A percentile compares a stretch with the other conserved stretches of the same genome.
phyloP scores from a whole-genome alignment of 2,797 vertebrate species.

The Crypturellus tataupa region DNA sequence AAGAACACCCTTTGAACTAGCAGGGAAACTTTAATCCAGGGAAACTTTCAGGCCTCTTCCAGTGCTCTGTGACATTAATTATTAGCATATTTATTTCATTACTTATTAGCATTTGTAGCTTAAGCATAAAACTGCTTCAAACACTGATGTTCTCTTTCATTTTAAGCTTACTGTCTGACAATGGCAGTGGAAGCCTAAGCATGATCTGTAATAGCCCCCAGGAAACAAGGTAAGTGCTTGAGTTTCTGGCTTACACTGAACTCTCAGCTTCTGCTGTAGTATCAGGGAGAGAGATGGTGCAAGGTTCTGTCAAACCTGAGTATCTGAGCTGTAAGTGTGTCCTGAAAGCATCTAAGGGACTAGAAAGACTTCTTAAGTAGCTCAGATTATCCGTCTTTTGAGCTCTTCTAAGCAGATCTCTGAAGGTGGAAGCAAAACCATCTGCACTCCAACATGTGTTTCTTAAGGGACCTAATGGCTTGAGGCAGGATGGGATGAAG shows the following conservation, averaged over 20 bases:
- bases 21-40: background rate
- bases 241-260: background rate
- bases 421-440: background rate
- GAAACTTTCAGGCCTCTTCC: background rate
- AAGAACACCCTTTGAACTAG: rapidly evolving
- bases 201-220: background rate
- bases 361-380: rapidly evolving
- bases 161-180: background rate
- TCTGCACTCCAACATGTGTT: background rate
- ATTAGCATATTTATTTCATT: background rate
- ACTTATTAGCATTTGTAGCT: background rate
- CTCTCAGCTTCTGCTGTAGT: background rate
- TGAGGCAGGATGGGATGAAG: background rate
- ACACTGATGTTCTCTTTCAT: background rate
- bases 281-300: background rate
- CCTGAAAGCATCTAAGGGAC: background rate
- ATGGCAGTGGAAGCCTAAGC: background rate
- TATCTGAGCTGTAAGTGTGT: background rate
- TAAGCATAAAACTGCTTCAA: background rate
- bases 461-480: background rate
- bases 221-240: background rate
- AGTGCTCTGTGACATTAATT: background rate
- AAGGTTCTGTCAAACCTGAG: background rate
- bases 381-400: background rate
- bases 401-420: background rate